A percentile compares a stretch with the other conserved stretches of the same genome.
These are phyloP conservation scores for Perodicticus potto DNA, from an alignment of 2,797 vertebrate species.

Conservation along the genomic window DNA sequence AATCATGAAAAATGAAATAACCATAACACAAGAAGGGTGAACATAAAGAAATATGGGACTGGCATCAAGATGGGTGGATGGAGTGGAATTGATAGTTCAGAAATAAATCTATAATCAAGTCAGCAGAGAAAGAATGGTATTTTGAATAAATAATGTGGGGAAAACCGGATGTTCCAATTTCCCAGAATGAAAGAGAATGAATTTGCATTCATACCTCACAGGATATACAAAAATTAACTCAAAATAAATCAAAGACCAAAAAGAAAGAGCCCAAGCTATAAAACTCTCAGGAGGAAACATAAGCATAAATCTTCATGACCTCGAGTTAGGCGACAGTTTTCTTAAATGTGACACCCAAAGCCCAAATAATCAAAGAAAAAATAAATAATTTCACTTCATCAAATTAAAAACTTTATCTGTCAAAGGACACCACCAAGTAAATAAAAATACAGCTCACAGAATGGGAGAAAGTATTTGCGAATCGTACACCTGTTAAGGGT, in stretches of 20 bases:
- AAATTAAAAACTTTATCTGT: constrained; percentile 13
- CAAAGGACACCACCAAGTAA: not conserved
- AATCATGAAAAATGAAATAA: not conserved
- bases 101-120: not conserved
- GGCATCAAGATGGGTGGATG: not conserved
- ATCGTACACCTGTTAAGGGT: not conserved
- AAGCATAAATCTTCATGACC: not conserved
- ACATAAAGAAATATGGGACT: not conserved
- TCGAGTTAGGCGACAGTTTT: not conserved
- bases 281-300: constrained; percentile 42
- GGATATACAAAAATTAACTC: not conserved
- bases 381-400: not conserved
- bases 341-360: not conserved
- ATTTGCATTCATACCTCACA: too few species aligned
- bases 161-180: not conserved
- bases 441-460: not conserved
- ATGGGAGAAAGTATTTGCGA: constrained; percentile 1
- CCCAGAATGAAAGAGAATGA: not conserved
- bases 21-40: not conserved
- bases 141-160: not conserved
- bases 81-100: not conserved
- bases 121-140: not conserved
- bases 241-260: not conserved
- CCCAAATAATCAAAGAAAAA: not conserved
- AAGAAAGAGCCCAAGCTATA: not conserved